Conservation (phyloP, 2,888 invertebrate genomes). For the Rotaria sp. region DNA sequence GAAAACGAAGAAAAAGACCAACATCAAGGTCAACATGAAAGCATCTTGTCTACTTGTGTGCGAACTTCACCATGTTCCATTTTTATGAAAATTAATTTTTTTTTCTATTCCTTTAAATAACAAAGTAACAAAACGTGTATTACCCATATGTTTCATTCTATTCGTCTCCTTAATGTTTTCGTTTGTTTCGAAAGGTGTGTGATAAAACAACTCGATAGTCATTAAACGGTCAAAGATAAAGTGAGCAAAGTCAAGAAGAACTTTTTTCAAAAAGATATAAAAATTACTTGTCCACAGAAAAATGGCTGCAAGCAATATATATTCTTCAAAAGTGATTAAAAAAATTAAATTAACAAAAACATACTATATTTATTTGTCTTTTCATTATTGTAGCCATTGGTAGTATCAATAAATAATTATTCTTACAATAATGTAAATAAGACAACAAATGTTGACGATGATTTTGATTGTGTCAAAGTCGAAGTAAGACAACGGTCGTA, state of each 20-base stretch:
- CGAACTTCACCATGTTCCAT: background rate
- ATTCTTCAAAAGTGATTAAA: background rate
- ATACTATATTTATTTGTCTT: background rate
- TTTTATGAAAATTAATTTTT: background rate
- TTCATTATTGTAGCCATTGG: background rate
- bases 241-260: background rate
- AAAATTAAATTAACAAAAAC: background rate
- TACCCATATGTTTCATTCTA: background rate
- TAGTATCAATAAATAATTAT: background rate
- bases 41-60: background rate
- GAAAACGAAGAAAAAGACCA: background rate
- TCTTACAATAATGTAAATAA: background rate
- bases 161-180: background rate
- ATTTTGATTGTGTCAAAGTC: conserved; percentile 20
- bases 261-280: background rate
- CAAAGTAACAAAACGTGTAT: background rate
- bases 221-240: background rate
- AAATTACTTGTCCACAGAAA: background rate
- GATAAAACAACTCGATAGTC: background rate
- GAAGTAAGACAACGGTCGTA: background rate
- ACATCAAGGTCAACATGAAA: background rate
- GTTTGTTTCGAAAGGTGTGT: background rate
- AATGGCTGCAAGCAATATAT: background rate
- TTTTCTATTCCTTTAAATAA: background rate
- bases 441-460: background rate